These are phyloP conservation scores for Oceanodroma tethys DNA, from an alignment of 2,113 vertebrate genomes.

Conservation along the genomic window DNA sequence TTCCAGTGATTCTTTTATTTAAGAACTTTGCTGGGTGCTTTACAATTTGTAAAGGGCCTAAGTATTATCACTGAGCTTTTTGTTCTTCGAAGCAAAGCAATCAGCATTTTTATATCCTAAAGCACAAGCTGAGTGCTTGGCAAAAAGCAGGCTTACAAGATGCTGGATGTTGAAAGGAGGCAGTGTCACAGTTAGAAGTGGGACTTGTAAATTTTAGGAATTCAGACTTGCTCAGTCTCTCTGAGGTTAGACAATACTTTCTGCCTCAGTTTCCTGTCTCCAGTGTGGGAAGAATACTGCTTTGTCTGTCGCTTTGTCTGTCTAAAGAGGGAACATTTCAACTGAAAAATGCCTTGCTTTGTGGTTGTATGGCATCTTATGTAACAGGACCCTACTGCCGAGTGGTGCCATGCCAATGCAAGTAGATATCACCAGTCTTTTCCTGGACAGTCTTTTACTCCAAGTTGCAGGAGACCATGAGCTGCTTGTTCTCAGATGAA, in stretches of 20 bases:
- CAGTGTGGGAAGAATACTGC: neutral
- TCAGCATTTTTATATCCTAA: neutral
- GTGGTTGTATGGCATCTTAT: neutral
- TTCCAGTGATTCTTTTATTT: neutral
- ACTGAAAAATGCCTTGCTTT: neutral
- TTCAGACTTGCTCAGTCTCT: neutral
- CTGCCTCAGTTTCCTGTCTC: neutral
- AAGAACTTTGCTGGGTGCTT: neutral
- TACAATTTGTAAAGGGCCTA: neutral
- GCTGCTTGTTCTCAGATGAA: neutral
- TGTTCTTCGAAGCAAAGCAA: neutral
- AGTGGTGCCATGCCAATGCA: neutral
- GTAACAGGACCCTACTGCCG: neutral
- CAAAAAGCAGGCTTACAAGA: neutral
- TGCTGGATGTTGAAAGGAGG: neutral
- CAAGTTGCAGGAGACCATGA: neutral
- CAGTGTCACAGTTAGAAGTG: neutral
- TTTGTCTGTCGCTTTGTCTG: neutral
- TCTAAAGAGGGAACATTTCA: neutral
- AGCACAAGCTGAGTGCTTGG: neutral
- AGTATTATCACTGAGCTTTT: neutral
- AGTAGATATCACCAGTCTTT: neutral
- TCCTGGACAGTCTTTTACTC: neutral
- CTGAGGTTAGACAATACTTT: neutral
- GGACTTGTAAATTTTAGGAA: neutral